Evolutionary conservation across 1,140 invertebrate genomes (phyloP).

Genomic region (Himalopsyche phryganea): DNA sequence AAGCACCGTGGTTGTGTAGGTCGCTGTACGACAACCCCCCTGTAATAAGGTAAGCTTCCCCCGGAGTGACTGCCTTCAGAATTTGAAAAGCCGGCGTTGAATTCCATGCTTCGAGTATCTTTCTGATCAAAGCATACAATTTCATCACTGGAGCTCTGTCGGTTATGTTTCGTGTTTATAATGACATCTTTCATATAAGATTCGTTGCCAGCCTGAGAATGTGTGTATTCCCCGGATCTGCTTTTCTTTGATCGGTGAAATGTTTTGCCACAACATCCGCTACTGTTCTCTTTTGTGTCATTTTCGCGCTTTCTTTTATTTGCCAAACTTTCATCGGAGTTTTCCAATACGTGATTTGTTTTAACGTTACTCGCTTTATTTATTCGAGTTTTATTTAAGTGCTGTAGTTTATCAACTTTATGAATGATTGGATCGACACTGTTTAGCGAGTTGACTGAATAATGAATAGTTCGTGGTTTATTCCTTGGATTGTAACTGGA

Average conservation of each 20-base stretch:
- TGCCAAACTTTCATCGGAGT: too few species aligned
- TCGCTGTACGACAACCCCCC: constrained; percentile 14
- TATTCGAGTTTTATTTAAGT: background rate
- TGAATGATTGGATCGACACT: background rate
- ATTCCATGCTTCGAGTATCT: constrained; percentile 17
- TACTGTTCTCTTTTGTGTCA: constrained; percentile 1
- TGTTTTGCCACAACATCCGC: constrained; percentile 22
- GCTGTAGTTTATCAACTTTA: background rate
- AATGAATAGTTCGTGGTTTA: constrained; percentile 17
- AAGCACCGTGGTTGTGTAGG: constrained; percentile 4
- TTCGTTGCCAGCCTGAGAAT: background rate
- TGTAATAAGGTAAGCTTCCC: constrained; percentile 2
- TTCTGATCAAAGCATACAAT: constrained; percentile 6
- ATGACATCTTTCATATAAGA: constrained; percentile 12
- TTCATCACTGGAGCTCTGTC: constrained; percentile 5
- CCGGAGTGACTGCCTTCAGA: constrained; percentile 11
- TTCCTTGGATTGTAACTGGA: background rate
- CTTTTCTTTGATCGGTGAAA: background rate
- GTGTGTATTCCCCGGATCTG: background rate
- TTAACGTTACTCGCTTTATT: background rate
- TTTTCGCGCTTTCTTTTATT: background rate
- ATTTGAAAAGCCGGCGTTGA: constrained; percentile 14
- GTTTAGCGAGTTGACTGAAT: constrained; percentile 7
- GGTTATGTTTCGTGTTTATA: constrained; percentile 1
- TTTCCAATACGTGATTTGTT: too few species aligned